Conservation (phyloP, 2,113 vertebrate genomes). For the Uria aalge region DNA sequence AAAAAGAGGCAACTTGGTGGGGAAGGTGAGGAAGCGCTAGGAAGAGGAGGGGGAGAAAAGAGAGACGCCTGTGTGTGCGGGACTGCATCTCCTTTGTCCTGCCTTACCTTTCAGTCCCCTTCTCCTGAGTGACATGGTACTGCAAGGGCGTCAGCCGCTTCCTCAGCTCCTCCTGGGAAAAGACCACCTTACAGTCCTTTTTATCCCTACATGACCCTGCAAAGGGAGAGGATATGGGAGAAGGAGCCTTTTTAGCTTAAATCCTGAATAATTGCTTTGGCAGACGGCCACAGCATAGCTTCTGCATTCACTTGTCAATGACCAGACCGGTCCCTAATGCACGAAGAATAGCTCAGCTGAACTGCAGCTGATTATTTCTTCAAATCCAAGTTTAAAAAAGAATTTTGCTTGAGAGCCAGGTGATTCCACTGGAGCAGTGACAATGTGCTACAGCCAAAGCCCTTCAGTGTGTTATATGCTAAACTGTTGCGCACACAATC, state of each 20-base stretch:
- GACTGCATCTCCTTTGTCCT: not conserved
- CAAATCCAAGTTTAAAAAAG: conserved; percentile 61
- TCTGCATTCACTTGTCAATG: conserved; percentile 73
- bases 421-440: conserved; percentile 57
- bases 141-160: conserved; percentile 90
- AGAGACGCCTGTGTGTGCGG: not conserved
- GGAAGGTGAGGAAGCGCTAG: not conserved
- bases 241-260: conserved; percentile 68
- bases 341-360: conserved; percentile 67
- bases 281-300: conserved; percentile 63
- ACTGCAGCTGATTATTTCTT: conserved; percentile 69
- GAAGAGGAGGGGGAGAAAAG: not conserved
- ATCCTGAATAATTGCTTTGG: conserved; percentile 75
- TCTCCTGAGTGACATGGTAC: conserved; percentile 96
- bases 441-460: conserved; percentile 73
- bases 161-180: conserved; percentile 90
- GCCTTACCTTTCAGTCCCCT: conserved; percentile 93
- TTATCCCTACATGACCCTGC: conserved; percentile 90
- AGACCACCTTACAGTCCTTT: conserved; percentile 88
- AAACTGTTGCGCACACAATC: not conserved
- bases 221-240: conserved; percentile 73
- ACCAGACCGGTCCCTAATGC: conserved; percentile 65
- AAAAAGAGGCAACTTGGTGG: not conserved
- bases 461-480: not conserved
- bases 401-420: conserved; percentile 45